Conservation (phyloP, 2,797 vertebrate species). For the Semotilus atromaculatus region DNA sequence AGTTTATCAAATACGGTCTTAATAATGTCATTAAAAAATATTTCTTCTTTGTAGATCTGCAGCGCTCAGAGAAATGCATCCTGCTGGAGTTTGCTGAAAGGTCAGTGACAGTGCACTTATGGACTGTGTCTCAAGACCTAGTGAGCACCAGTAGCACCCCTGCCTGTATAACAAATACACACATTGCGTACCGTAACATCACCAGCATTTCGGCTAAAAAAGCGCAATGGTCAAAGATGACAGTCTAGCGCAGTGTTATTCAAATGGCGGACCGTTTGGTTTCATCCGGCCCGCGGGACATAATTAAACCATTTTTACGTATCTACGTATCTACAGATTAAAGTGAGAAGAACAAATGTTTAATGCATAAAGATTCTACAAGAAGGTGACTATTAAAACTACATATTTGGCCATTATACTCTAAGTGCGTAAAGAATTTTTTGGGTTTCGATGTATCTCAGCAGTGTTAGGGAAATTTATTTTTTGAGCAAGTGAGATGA, state of each 20-base stretch:
- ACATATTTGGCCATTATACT: background rate
- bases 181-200: background rate
- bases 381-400: background rate
- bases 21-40: background rate
- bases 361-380: background rate
- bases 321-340: too few species aligned
- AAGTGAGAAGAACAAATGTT: background rate
- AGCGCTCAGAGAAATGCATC: constrained; percentile 67
- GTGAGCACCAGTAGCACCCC: background rate
- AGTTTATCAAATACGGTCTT: background rate
- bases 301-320: too few species aligned
- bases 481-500: too few species aligned
- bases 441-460: background rate
- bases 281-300: too few species aligned
- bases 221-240: background rate
- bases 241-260: too few species aligned
- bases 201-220: background rate
- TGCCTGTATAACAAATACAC: background rate
- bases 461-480: too few species aligned
- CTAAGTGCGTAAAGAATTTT: background rate
- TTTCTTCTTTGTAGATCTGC: constrained; percentile 60
- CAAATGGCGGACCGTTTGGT: too few species aligned
- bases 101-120: constrained; percentile 35
- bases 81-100: constrained; percentile 61
- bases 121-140: background rate